Base-by-base conservation (phyloP, 2,888 invertebrate species). In the Thysanoteuthis rhombus region DNA sequence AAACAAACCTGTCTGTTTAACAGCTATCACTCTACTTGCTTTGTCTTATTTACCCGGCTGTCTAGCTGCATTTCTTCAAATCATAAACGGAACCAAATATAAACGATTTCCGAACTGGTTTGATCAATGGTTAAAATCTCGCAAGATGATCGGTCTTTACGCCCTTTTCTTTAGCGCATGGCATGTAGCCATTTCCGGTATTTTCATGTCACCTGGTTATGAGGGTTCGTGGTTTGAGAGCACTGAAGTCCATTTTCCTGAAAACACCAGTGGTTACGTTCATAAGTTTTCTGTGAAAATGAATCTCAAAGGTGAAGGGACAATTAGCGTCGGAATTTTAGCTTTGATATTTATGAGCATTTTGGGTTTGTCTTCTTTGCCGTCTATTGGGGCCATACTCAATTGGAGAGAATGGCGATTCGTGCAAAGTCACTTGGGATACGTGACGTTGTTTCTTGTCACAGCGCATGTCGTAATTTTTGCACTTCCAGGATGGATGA, bases 321-420 rank as follows among this genome's bases (percentile, higher is more conserved):
- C 93, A 47, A 93, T 94, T 12, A 45, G 93, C n/a, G 40, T 92
- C 38, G 96, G 96, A 16, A 95, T 96, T 39, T 36, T 95, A 10
- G 95, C 96, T 1, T 95, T 96, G 93, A 92, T 96, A 42, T 90
- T 95, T n/a, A 94, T 96, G 93, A 95, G 95, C 52, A 91, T 96
- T 38, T 94, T 96, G 32, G 96, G 95, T 58, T 92, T 95, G 25
- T 94, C 96, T 0, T 95, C 96, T 0, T 94, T 96, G 28, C 96
- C 96, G 12, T 95, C 96, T 16, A 95, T 96, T n/a, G 95, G 95
- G 0, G 95, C 95, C 75, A 93, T 95, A 25, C 93, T 96, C 19
- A 96, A 96, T 94, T 96, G 96, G 96, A 94, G 95, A 19, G 96
- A 96, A 94, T 96, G 96, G 96, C 94, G 95, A 36, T 96, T 96